phyloP scores from a whole-genome alignment of 2,797 vertebrate species.

The Neoniphon sammara region DNA sequence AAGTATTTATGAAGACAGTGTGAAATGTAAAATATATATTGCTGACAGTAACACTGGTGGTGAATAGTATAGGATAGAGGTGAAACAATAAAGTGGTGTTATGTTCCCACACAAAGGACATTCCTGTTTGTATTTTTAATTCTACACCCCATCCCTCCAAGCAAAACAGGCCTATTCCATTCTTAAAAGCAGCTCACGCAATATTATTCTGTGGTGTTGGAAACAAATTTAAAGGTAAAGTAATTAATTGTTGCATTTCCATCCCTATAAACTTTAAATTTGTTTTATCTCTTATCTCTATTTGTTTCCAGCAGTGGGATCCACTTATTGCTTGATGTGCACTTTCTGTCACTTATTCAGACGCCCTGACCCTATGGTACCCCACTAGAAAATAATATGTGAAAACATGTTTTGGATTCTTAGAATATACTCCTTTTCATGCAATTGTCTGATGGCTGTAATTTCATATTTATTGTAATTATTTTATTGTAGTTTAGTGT shows the following conservation, averaged over 20 bases:
- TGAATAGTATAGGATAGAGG: slow-evolving; percentile 74
- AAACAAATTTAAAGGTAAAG: slow-evolving; percentile 49
- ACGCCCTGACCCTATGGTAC: slow-evolving; percentile 40
- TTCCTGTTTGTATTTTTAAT: slow-evolving; percentile 32
- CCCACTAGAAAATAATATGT: slow-evolving; percentile 37
- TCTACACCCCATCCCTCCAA: slow-evolving; percentile 10
- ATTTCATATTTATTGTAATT: slow-evolving; percentile 77
- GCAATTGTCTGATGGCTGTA: slow-evolving; percentile 67
- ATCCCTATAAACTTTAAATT: slow-evolving; percentile 21
- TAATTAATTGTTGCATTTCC: slow-evolving; percentile 24
- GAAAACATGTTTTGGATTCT: slow-evolving; percentile 37
- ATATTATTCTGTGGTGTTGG: slow-evolving; percentile 42
- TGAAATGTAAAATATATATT: slow-evolving; percentile 67
- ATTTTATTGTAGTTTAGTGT: slow-evolving; percentile 81
- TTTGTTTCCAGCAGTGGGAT: slow-evolving; percentile 45
- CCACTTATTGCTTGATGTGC: slow-evolving; percentile 48
- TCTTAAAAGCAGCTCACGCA: slow-evolving; percentile 43
- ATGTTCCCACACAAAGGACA: slow-evolving; percentile 63
- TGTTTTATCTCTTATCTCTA: slow-evolving; percentile 37
- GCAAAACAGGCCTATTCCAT: slow-evolving; percentile 7
- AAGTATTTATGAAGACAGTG: slow-evolving; percentile 55
- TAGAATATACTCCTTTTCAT: slow-evolving; percentile 64
- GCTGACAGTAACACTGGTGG: slow-evolving; percentile 68
- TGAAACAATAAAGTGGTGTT: slow-evolving; percentile 72
- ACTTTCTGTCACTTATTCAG: slow-evolving; percentile 47